These are phyloP conservation scores for Anguilla megastoma DNA, from an alignment of 2,797 vertebrate genomes.

Conservation along the genomic window DNA sequence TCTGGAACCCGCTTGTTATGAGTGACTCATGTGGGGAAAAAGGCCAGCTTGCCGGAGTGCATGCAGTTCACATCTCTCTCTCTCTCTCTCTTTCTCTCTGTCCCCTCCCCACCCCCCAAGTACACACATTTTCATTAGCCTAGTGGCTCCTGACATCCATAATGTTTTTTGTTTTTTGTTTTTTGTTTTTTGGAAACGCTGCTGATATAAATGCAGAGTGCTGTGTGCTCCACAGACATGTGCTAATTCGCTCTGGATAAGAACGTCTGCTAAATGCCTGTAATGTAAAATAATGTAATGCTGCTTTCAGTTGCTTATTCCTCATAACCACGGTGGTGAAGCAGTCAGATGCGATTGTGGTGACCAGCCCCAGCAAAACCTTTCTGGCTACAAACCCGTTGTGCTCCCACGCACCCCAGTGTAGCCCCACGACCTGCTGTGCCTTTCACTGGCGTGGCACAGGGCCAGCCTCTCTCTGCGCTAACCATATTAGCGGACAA, in stretches of 20 bases:
- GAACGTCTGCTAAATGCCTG: too few species aligned
- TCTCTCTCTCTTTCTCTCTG: background rate
- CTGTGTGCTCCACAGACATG: too few species aligned
- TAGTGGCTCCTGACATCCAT: conserved; percentile 1
- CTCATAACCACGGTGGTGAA: background rate
- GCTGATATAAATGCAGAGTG: too few species aligned
- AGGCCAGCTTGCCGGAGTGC: background rate
- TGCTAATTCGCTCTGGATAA: too few species aligned
- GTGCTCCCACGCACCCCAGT: background rate
- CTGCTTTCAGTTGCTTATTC: background rate
- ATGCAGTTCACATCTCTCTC: background rate
- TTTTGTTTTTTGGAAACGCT: background rate
- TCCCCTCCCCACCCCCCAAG: background rate
- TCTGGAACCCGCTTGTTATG: background rate
- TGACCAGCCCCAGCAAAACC: background rate
- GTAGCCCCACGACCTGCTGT: background rate
- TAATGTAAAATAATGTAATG: background rate
- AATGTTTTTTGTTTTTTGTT: background rate
- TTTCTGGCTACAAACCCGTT: background rate
- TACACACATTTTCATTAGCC: background rate
- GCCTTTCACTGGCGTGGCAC: background rate
- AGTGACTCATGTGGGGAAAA: background rate
- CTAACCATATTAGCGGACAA: conserved; percentile 18
- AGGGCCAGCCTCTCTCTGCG: background rate
- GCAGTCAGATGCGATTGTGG: background rate